These are phyloP conservation scores for Sorex araneus DNA, from an alignment of 2,113 vertebrate genomes.

Conservation along the genomic window DNA sequence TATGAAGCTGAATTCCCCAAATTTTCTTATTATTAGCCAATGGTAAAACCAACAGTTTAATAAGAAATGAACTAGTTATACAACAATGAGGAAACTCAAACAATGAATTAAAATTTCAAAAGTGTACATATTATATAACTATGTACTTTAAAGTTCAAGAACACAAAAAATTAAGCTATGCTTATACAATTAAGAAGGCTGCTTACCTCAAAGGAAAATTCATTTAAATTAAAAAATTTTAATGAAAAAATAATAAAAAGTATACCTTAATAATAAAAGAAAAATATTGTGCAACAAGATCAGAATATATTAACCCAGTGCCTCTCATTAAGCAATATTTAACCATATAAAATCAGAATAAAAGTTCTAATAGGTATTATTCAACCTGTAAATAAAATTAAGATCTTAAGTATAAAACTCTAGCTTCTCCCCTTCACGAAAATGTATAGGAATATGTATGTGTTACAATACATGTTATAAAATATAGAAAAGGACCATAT, in stretches of 20 bases:
- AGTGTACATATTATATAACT: neutral
- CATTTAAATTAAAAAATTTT: too few species aligned
- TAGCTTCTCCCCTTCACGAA: slow-evolving; percentile 5
- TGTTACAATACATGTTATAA: slow-evolving; percentile 35
- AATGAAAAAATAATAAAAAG: neutral
- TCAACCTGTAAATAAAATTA: slow-evolving; percentile 46
- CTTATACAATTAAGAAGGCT: slow-evolving; percentile 44
- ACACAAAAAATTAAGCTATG: slow-evolving; percentile 41
- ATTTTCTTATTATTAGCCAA: too few species aligned
- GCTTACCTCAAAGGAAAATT: neutral
- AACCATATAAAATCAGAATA: slow-evolving; percentile 23
- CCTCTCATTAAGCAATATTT: neutral
- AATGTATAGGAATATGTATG: neutral
- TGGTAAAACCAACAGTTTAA: too few species aligned
- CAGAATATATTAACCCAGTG: slow-evolving; percentile 17
- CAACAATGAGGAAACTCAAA: slow-evolving; percentile 32
- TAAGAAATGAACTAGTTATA: slow-evolving; percentile 39
- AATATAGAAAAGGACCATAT: slow-evolving; percentile 28
- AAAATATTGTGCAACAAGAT: neutral
- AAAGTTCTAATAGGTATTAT: slow-evolving; percentile 18
- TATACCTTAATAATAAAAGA: neutral
- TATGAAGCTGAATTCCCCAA: too few species aligned
- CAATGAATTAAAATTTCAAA: neutral
- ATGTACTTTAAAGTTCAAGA: slow-evolving; percentile 41
- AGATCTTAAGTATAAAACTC: neutral